A percentile compares a stretch with the other conserved stretches of the same genome.
Conservation (phyloP, 2,888 invertebrate species). For the Bellardia bayeri region DNA sequence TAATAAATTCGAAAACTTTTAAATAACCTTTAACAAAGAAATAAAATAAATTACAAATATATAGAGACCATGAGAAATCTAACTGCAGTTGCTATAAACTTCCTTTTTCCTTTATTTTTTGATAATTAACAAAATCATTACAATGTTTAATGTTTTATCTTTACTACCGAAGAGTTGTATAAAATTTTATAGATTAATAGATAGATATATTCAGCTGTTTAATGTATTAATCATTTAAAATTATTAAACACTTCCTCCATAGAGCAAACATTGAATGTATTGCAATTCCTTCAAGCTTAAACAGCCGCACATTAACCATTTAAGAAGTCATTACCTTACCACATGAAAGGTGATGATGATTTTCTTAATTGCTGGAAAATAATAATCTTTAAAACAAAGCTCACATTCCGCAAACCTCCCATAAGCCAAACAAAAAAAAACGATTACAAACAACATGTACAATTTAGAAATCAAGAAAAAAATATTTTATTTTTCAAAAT, state of each 20-base stretch:
- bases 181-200: neutral
- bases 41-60: too few species aligned
- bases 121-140: too few species aligned
- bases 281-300: too few species aligned
- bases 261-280: too few species aligned
- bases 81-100: too few species aligned
- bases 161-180: neutral
- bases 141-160: neutral
- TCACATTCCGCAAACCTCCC: neutral
- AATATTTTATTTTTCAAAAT: slow-evolving; percentile 11
- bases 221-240: neutral
- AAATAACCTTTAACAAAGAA: neutral
- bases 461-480: slow-evolving; percentile 9
- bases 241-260: neutral
- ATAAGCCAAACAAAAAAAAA: neutral
- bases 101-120: too few species aligned
- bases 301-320: neutral
- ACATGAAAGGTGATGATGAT: slow-evolving; percentile 12
- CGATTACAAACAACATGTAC: neutral
- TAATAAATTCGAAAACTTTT: neutral
- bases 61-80: too few species aligned
- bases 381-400: neutral
- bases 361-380: neutral
- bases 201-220: neutral
- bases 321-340: neutral